These are phyloP conservation scores for Ectropis crepuscularia DNA, from an alignment of 2,888 invertebrate genomes.

Conservation along the genomic window DNA sequence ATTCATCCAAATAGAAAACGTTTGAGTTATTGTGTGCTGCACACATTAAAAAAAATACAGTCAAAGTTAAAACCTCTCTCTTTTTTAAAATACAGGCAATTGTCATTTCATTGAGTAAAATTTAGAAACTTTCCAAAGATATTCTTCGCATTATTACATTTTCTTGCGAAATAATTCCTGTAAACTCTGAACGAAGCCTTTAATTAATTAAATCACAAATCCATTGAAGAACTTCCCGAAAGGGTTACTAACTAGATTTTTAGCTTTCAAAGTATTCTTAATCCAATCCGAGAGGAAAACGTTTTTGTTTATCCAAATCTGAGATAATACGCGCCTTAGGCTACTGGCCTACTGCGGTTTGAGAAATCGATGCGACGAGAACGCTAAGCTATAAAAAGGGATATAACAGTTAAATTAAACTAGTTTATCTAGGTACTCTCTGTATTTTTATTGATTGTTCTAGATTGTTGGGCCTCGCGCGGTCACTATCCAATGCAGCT, in stretches of 20 bases:
- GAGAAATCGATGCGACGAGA: background rate
- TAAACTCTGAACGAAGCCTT: constrained; percentile 8
- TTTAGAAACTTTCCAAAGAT: background rate
- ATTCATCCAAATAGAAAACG: too few relatives aligned
- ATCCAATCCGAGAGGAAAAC: constrained; percentile 34
- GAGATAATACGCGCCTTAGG: constrained; percentile 28
- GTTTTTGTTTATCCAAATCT: constrained; percentile 44
- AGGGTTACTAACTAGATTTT: constrained; percentile 33
- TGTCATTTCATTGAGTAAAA: too few relatives aligned
- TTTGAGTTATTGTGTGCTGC: too few relatives aligned
- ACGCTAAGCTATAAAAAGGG: background rate
- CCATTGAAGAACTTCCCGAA: constrained; percentile 25
- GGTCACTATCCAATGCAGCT: too few relatives aligned
- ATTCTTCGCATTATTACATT: background rate
- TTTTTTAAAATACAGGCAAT: too few relatives aligned
- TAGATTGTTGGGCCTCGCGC: too few relatives aligned
- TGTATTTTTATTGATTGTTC: too few relatives aligned
- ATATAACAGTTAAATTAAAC: too few relatives aligned
- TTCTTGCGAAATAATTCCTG: constrained; percentile 4
- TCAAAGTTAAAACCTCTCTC: too few relatives aligned
- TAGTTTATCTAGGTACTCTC: too few relatives aligned
- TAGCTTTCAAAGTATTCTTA: constrained; percentile 32
- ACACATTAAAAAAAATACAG: too few relatives aligned
- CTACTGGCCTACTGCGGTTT: background rate
- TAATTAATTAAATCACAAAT: constrained; percentile 31